Evolutionary conservation across 2,888 invertebrate species (phyloP), one percentile per base, ranked within the genome.

Genomic region (Melinaea marsaeus): DNA sequence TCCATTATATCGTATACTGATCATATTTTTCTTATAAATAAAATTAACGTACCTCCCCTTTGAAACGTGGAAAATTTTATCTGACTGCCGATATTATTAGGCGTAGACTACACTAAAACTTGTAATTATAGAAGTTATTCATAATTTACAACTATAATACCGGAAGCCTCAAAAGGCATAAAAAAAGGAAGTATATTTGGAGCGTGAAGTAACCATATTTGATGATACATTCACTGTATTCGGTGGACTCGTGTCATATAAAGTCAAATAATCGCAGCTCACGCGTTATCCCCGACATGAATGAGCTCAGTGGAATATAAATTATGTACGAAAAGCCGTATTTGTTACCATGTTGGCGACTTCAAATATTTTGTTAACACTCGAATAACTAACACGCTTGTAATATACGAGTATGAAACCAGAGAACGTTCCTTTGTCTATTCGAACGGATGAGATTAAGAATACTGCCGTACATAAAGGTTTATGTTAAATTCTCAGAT

Each of bases 261-360:
- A 55, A 57, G 42, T 58, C 62, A 6, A 47, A 58, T 62, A 62
- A 66, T 66, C 63, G 47, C 42, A 62, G 56, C 57, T 56, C 61
- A 45, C 58, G 54, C 63, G 61, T 64, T 65, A 62, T 55, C 64
- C 61, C 57, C 58, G 34, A 67, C 67, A 56, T 60, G 68, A 67
- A 69, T 64, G 67, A 63, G 62, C 66, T 58, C 64, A 67, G 66
- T 66, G 67, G 67, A 69, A 64, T 64, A 64, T 63, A 63, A 64
- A 67, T 64, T 66, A 69, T 65, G 64, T 62, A 61, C 60, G 51
- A 51, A 66, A 42, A 42, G 42, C 64, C 55, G 62, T 65, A 67
- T 63, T 64, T 64, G 65, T 69, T 64, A 69, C 60, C 59, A 63
- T 61, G 66, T 63, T 61, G 58, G 54, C 48, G 62, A 62, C 61